Evolutionary conservation across 2,113 vertebrate species (phyloP).

Genomic region (Propithecus coquereli): DNA sequence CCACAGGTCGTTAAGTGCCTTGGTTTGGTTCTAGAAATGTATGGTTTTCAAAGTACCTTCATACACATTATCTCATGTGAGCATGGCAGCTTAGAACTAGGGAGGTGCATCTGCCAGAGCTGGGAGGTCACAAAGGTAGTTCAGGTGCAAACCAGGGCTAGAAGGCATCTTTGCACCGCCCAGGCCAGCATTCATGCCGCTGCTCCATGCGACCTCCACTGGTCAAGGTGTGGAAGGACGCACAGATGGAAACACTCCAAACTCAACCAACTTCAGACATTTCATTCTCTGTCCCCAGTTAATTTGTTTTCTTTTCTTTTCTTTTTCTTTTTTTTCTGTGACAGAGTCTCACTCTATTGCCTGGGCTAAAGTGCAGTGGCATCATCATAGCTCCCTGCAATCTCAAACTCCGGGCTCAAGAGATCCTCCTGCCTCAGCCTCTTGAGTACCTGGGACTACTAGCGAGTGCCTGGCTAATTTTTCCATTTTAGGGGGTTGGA

Average conservation of each 20-base stretch:
- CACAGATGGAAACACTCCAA: neutral
- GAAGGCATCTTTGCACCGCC: no score
- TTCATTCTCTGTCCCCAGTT: neutral
- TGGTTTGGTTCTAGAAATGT: neutral
- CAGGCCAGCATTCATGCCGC: neutral
- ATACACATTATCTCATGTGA: neutral
- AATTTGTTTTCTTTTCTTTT: no score
- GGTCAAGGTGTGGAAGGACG: neutral
- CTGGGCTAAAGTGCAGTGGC: no score
- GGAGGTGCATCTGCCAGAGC: neutral
- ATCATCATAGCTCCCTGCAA: no score
- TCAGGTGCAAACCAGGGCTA: neutral
- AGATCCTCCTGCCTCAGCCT: no score
- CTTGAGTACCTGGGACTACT: no score
- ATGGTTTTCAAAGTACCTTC: neutral
- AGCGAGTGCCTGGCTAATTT: no score
- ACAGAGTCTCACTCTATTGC: no score
- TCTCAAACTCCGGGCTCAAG: no score
- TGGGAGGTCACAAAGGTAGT: neutral
- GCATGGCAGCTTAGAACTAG: neutral
- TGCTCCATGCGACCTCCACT: neutral
- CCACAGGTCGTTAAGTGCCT: neutral
- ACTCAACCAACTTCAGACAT: neutral
- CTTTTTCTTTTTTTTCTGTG: no score
- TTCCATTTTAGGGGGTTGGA: no score